Evolutionary conservation across 1,140 invertebrate genomes (phyloP), one percentile per base, ranked within the genome.

Genomic region (Oryzaephilus surinamensis): DNA sequence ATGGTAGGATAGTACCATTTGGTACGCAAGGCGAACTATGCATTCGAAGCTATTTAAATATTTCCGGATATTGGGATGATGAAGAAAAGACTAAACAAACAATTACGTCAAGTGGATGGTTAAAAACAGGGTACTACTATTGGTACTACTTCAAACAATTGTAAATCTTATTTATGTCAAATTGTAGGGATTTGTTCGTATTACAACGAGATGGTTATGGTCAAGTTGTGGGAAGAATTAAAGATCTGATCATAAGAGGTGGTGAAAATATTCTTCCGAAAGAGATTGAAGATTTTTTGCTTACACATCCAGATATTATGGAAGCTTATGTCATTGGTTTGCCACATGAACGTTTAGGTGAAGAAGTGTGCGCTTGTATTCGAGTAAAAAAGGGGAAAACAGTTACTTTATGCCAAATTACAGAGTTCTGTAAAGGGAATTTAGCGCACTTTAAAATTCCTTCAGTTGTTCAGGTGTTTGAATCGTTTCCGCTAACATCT

Each of bases 191-290:
- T 66, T 71, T 82, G 45, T 88, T 81, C 20, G 52, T 81, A 0
- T 66, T 96, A 38, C 65, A 77, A 38, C 68, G 74, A 41, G 69
- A 88, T 47, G 90, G 89, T 2, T 89, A 86, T 54, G 79, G 82
- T 0, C 58, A 66, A 38, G 76, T 95, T 36, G 76, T 90, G 21
- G 90, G 91, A 2, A 69, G 92, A 32, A 62, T 83, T 2, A 95
- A 94, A 60, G 91, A 95, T 47, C 75, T 94, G 72, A 79, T 96
- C 20, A 94, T 93, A 18, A 67, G 90, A 39, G 90, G 92, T 29
- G 92, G 92, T 18, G 91, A 95, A 63, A 96, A 95, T 61, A 80
- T 96, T 32, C 84, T 77, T 56, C 89, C 90, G 1, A 77, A 74
- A 56, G 89, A 95, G 69, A 74, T 96, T 38, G 92, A 96, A 66